A percentile compares a stretch with the other conserved stretches of the same genome.
Conservation (phyloP, 1,140 invertebrate genomes). For the Euura lappo region DNA sequence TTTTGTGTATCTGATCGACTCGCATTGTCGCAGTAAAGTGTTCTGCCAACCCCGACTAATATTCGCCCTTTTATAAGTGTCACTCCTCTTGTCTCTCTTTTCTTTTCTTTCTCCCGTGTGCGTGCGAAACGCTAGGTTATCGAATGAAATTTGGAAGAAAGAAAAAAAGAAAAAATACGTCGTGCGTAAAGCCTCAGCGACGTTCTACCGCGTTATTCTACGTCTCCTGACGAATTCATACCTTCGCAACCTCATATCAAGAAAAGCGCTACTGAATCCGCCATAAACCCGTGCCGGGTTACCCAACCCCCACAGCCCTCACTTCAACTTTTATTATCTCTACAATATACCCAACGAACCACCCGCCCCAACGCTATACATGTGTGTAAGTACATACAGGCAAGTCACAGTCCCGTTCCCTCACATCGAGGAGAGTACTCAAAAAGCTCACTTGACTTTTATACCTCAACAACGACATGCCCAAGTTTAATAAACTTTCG, state of each 20-base stretch:
- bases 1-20: too few species aligned
- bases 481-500: background rate
- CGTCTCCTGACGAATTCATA: too few species aligned
- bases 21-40: too few species aligned
- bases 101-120: too few species aligned
- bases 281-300: background rate
- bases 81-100: too few species aligned
- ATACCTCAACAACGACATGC: background rate
- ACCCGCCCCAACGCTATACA: background rate
- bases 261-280: background rate
- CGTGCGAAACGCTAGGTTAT: too few species aligned
- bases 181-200: background rate
- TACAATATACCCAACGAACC: background rate
- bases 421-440: background rate
- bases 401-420: background rate
- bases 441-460: constrained; percentile 7
- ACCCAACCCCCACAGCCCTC: background rate
- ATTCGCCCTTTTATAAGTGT: too few species aligned
- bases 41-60: too few species aligned
- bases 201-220: too few species aligned
- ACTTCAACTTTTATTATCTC: constrained; percentile 7
- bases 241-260: background rate
- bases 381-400: background rate
- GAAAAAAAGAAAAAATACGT: background rate
- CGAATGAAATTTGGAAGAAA: too few species aligned